Evolutionary conservation across 2,888 invertebrate species (phyloP).

Genomic region (Coremacera marginata): DNA sequence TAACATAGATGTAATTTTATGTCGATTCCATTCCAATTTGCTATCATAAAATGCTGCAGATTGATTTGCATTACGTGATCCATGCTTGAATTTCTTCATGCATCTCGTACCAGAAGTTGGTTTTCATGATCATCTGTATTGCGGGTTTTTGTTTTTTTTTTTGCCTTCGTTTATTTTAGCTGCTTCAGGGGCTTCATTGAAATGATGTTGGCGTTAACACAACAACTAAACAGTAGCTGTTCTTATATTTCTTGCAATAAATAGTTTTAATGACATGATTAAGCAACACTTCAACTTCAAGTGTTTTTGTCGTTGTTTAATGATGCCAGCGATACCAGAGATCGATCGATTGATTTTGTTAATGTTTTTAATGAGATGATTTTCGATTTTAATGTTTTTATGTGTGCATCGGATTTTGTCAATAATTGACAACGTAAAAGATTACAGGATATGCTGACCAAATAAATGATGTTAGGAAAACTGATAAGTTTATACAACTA

Average conservation of each 20-base stretch:
- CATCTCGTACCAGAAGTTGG: background rate
- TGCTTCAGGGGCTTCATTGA: too few relatives aligned
- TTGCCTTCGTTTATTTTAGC: too few relatives aligned
- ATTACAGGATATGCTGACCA: background rate
- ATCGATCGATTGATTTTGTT: background rate
- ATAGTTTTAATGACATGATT: background rate
- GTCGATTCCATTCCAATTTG: background rate
- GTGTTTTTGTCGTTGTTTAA: conserved; percentile 5
- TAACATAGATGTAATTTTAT: background rate
- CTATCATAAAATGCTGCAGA: background rate
- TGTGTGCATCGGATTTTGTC: background rate
- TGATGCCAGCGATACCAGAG: background rate
- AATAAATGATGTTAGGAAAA: too few relatives aligned
- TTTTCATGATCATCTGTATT: background rate
- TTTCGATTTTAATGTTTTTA: background rate
- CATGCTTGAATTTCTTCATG: background rate
- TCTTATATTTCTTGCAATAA: background rate
- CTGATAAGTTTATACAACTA: too few relatives aligned
- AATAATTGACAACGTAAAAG: background rate
- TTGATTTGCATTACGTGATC: background rate
- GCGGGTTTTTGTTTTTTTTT: background rate
- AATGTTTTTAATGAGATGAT: background rate
- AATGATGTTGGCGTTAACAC: too few relatives aligned
- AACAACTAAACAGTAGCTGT: background rate
- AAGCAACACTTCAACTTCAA: background rate